phyloP scores from a whole-genome alignment of 1,140 invertebrate genomes.

The Megathymus violae region DNA sequence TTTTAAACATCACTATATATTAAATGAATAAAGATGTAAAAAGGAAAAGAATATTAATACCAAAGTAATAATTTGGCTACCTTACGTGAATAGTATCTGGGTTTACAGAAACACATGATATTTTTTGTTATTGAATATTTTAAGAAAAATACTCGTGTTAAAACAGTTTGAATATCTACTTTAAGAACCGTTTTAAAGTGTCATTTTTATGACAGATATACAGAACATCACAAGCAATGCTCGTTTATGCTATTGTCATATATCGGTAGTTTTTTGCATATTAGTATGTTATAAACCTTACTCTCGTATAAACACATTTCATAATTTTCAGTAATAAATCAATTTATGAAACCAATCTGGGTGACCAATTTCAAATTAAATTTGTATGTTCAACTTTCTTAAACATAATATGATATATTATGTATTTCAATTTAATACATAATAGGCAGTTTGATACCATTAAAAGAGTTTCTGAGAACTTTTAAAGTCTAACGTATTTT shows the following conservation, averaged over 20 bases:
- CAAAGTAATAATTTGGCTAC: constrained; percentile 23
- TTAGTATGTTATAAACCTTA: too few relatives aligned
- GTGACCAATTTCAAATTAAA: too few relatives aligned
- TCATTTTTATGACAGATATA: background rate
- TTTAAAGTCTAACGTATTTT: background rate
- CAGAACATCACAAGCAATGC: background rate
- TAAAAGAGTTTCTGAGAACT: too few relatives aligned
- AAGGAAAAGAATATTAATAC: constrained; percentile 26
- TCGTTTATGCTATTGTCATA: too few relatives aligned
- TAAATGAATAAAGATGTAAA: constrained; percentile 14
- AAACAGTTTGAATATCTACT: background rate
- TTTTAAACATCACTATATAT: constrained; percentile 16
- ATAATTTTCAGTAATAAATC: too few relatives aligned
- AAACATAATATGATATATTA: too few relatives aligned
- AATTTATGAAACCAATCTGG: too few relatives aligned
- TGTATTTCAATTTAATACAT: too few relatives aligned
- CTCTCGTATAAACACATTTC: too few relatives aligned
- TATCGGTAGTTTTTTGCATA: too few relatives aligned
- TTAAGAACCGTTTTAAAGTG: background rate
- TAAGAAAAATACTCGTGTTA: constrained; percentile 18
- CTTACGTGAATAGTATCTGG: constrained; percentile 13
- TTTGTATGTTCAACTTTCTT: too few relatives aligned
- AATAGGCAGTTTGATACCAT: too few relatives aligned
- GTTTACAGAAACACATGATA: background rate
- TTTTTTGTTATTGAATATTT: constrained; percentile 12